phyloP scores from a whole-genome alignment of 1,140 invertebrate species.

The Lethrus apterus region DNA sequence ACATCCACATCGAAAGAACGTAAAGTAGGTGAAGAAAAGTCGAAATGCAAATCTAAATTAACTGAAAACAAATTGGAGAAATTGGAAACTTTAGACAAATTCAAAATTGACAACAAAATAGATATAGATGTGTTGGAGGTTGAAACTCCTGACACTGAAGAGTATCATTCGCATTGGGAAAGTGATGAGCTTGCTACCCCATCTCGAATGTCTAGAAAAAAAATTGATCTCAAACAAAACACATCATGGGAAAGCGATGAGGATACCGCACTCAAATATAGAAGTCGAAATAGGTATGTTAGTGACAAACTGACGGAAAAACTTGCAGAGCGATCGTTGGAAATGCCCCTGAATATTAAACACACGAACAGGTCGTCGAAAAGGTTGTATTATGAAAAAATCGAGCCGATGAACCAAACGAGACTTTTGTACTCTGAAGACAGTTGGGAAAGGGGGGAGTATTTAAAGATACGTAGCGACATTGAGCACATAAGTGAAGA shows the following conservation, averaged over 20 bases:
- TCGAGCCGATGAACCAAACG: background rate
- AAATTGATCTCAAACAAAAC: too few species aligned
- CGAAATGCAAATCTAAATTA: constrained; percentile 1
- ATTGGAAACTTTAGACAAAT: too few species aligned
- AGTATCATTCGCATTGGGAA: constrained; percentile 35
- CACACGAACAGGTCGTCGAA: constrained; percentile 9
- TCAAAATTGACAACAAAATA: too few species aligned
- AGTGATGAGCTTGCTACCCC: constrained; percentile 23
- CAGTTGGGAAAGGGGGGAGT: constrained; percentile 17
- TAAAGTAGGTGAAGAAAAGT: background rate
- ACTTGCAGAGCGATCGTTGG: constrained; percentile 16
- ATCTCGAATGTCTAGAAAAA: background rate
- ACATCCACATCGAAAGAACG: too few species aligned
- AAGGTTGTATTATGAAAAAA: background rate
- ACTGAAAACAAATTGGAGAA: too few species aligned
- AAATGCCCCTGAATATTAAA: constrained; percentile 37
- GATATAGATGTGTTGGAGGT: too few species aligned
- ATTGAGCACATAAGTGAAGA: constrained; percentile 21
- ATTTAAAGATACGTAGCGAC: constrained; percentile 10
- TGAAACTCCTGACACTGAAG: constrained; percentile 32
- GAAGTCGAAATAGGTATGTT: background rate
- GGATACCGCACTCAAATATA: constrained; percentile 14
- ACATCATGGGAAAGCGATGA: constrained; percentile 36
- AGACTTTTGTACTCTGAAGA: constrained; percentile 14
- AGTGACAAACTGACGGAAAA: constrained; percentile 5